These are phyloP conservation scores for Zaprionus ghesquierei DNA, from an alignment of 1,140 invertebrate species.

Conservation along the genomic window DNA sequence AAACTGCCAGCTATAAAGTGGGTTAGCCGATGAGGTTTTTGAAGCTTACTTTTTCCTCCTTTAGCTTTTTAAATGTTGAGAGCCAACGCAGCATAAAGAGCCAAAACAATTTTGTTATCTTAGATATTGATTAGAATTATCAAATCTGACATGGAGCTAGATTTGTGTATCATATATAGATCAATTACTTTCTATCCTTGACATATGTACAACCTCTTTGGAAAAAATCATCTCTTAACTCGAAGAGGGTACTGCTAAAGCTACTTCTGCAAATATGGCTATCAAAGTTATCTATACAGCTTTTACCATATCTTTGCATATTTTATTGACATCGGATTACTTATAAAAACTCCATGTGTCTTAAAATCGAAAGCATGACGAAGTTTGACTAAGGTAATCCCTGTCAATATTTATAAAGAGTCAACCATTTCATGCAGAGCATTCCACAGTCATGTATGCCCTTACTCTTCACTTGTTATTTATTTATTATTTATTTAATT, in stretches of 20 bases:
- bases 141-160: neutral
- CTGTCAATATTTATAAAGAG: neutral
- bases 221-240: too few species aligned
- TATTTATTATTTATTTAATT: conserved; percentile 1
- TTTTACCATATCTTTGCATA: too few species aligned
- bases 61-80: neutral
- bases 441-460: neutral
- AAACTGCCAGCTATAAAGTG: neutral
- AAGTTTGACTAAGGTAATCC: too few species aligned
- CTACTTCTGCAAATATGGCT: too few species aligned
- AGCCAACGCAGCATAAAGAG: neutral
- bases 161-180: neutral
- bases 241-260: too few species aligned
- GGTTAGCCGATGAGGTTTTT: neutral
- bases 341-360: too few species aligned
- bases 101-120: neutral
- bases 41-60: too few species aligned
- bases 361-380: too few species aligned
- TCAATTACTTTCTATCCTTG: neutral
- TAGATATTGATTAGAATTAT: neutral
- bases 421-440: neutral
- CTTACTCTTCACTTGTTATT: neutral
- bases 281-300: too few species aligned
- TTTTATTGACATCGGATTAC: too few species aligned
- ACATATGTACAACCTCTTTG: too few species aligned